A percentile compares a stretch with the other conserved stretches of the same genome.
These are phyloP conservation scores for Palythoa heliodiscus DNA, from an alignment of 92 coral and sea anemone genomes.

Conservation along the genomic window DNA sequence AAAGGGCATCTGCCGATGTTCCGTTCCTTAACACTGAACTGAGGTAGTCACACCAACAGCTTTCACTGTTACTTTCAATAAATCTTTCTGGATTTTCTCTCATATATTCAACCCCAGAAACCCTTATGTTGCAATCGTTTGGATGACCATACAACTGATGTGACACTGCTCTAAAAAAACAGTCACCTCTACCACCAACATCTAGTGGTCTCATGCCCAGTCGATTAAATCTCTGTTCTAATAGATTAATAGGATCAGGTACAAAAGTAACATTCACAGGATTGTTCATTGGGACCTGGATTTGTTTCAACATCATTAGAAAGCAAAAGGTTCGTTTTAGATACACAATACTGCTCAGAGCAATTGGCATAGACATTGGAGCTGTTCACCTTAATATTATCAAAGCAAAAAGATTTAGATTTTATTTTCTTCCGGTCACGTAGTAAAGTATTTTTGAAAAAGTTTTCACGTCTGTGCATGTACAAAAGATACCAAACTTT, in stretches of 20 bases:
- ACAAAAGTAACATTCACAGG: constrained; percentile 12
- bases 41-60: background rate
- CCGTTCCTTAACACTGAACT: background rate
- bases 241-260: constrained; percentile 8
- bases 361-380: constrained; percentile 1
- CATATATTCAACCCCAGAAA: constrained; percentile 21
- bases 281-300: constrained; percentile 11
- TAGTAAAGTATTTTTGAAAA: background rate
- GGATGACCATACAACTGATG: background rate
- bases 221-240: background rate
- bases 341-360: constrained; percentile 13
- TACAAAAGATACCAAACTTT: constrained; percentile 2
- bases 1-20: background rate
- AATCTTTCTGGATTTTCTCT: constrained; percentile 51
- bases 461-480: background rate
- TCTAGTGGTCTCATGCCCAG: background rate
- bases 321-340: constrained; percentile 11
- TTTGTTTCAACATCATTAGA: constrained; percentile 8
- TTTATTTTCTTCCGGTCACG: background rate
- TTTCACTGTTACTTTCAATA: constrained; percentile 45
- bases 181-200: background rate
- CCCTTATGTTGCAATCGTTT: constrained; percentile 6
- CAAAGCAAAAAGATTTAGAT: constrained; percentile 8
- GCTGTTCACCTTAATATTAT: background rate
- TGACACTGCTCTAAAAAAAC: background rate